Evolutionary conservation across 2,113 vertebrate genomes (phyloP).

Genomic region (Charadrius vociferus): DNA sequence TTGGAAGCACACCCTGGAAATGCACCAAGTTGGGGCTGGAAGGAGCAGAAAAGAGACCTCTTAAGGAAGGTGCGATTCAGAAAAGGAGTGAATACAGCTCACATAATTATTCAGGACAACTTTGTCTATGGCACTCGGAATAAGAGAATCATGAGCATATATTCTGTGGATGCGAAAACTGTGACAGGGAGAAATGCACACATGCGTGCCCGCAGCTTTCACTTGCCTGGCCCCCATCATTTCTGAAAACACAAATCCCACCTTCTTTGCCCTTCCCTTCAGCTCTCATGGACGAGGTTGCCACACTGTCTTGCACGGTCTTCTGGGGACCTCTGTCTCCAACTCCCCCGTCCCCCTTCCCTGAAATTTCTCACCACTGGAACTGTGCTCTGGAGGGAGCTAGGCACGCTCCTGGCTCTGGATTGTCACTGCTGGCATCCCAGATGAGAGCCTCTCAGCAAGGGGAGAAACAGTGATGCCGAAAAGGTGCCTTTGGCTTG

Average conservation of each 20-base stretch:
- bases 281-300: neutral
- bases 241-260: neutral
- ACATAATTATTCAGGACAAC: neutral
- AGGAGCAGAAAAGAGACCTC: neutral
- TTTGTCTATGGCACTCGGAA: neutral
- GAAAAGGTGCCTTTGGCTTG: neutral
- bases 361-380: neutral
- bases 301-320: neutral
- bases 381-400: neutral
- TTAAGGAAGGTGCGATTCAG: neutral
- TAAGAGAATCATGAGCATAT: neutral
- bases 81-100: neutral
- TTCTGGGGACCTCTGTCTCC: neutral
- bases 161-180: neutral
- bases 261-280: neutral
- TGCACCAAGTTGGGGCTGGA: neutral
- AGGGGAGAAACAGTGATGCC: neutral
- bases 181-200: neutral
- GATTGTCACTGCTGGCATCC: rapidly evolving
- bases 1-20: neutral
- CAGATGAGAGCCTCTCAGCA: neutral
- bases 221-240: too few species aligned
- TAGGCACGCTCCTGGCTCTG: neutral
- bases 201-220: neutral
- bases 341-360: neutral